These are phyloP conservation scores for Bovichtus diacanthus DNA, from an alignment of 2,797 vertebrate genomes.

Conservation along the genomic window DNA sequence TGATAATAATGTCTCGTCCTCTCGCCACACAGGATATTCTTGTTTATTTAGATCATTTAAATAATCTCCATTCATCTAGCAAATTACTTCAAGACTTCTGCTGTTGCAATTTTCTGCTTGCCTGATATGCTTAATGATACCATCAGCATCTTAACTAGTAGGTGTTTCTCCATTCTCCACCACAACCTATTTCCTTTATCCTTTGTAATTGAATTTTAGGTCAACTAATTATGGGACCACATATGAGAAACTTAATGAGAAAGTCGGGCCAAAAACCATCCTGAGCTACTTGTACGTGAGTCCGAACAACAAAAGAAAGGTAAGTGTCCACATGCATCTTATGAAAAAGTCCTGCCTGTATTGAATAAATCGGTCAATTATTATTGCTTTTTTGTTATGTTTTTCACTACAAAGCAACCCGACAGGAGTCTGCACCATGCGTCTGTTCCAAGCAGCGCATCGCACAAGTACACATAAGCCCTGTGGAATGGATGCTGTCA, in stretches of 20 bases:
- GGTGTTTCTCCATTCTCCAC: constrained; percentile 41
- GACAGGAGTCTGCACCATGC: constrained; percentile 29
- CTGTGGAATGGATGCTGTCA: constrained; percentile 70
- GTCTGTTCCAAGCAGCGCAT: constrained; percentile 32
- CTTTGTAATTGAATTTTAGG: constrained; percentile 86
- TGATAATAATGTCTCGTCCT: constrained; percentile 12
- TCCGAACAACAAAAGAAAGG: constrained; percentile 96
- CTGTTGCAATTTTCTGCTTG: constrained; percentile 80
- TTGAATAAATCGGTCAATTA: constrained; percentile 25
- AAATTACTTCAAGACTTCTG: constrained; percentile 78
- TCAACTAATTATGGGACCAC: constrained; percentile 97
- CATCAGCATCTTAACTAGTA: constrained; percentile 71
- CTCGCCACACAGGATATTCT: constrained; percentile 43
- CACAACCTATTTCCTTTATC: constrained; percentile 57
- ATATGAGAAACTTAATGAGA: constrained; percentile 95
- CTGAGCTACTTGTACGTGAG: constrained; percentile 96
- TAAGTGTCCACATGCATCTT: constrained; percentile 69
- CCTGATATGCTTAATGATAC: constrained; percentile 77
- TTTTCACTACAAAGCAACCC: constrained; percentile 36
- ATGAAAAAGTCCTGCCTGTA: not conserved
- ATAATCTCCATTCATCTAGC: constrained; percentile 72
- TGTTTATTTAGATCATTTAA: constrained; percentile 74
- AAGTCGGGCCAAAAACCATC: constrained; percentile 93
- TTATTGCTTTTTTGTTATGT: constrained; percentile 20
- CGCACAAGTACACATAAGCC: constrained; percentile 61